These are phyloP conservation scores for Chaetura pelagica DNA, from an alignment of 2,113 vertebrate species.

Conservation along the genomic window DNA sequence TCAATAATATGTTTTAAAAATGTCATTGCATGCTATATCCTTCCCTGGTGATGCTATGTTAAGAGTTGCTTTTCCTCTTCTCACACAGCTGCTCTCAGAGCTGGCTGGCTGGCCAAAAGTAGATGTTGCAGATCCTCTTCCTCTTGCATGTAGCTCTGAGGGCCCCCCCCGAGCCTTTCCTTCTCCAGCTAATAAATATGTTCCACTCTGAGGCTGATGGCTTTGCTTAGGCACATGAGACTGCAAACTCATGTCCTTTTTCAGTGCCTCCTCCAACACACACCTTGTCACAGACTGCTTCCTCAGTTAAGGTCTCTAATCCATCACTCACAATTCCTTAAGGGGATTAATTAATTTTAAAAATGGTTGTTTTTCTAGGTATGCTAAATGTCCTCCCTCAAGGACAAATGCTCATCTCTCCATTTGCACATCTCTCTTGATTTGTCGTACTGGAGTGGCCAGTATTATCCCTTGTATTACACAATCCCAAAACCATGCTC, in stretches of 20 bases:
- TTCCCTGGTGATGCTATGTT: background rate
- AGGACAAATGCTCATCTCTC: slow-evolving; percentile 62
- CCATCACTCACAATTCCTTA: slow-evolving; percentile 71
- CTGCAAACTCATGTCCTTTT: slow-evolving; percentile 26
- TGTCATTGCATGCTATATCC: background rate
- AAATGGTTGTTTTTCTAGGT: slow-evolving; percentile 68
- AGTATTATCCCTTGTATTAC: background rate
- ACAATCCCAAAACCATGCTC: background rate
- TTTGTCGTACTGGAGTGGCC: background rate
- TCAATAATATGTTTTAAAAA: background rate
- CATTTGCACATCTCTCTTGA: slow-evolving; percentile 21
- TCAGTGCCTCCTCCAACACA: slow-evolving; percentile 37
- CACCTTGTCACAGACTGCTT: slow-evolving; percentile 59
- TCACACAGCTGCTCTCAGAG: background rate
- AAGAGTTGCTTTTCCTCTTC: background rate
- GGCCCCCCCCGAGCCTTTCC: background rate
- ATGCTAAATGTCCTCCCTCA: slow-evolving; percentile 59
- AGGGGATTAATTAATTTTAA: slow-evolving; percentile 73
- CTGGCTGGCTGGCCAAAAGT: background rate
- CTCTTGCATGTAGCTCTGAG: rapidly evolving
- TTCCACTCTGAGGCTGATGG: slow-evolving; percentile 22
- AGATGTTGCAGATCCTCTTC: background rate
- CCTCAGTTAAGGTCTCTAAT: slow-evolving; percentile 67
- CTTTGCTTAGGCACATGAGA: slow-evolving; percentile 25
- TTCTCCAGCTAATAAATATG: slow-evolving; percentile 17